Conservation (phyloP, 2,797 vertebrate genomes). For the Eupleurogrammus muticus region DNA sequence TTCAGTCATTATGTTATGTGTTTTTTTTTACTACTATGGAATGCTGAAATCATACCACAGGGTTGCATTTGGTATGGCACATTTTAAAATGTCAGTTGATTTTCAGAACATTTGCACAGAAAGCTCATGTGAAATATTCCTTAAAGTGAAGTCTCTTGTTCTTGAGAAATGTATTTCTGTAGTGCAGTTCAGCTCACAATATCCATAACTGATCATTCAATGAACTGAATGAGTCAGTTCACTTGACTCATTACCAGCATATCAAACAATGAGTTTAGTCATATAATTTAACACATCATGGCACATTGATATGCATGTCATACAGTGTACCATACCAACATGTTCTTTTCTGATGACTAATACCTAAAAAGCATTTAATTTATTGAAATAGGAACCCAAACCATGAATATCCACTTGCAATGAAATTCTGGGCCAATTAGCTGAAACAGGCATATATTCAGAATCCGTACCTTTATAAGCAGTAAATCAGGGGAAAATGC, state of each 20-base stretch:
- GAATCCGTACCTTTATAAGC: conserved; percentile 25
- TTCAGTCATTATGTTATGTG: neutral
- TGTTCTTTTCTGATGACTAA: neutral
- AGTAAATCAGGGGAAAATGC: conserved; percentile 40
- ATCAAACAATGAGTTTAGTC: conserved; percentile 34
- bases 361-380: conserved; percentile 2
- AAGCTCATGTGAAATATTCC: neutral
- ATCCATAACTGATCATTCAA: conserved; percentile 48
- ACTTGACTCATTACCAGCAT: conserved; percentile 19
- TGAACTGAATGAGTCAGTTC: conserved; percentile 19
- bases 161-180: conserved; percentile 37
- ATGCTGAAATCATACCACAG: neutral
- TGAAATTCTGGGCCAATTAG: conserved; percentile 33
- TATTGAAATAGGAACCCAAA: conserved; percentile 26
- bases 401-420: conserved; percentile 27
- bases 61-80: neutral
- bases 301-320: neutral
- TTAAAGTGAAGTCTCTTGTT: neutral
- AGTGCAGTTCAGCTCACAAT: conserved; percentile 24
- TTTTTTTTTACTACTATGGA: neutral
- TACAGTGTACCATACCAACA: conserved; percentile 1
- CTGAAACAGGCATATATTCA: conserved; percentile 19
- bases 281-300: neutral
- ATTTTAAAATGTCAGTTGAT: neutral
- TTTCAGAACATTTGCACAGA: conserved; percentile 5